These are phyloP conservation scores for Limosa lapponica DNA, from an alignment of 2,797 vertebrate species.

Conservation along the genomic window DNA sequence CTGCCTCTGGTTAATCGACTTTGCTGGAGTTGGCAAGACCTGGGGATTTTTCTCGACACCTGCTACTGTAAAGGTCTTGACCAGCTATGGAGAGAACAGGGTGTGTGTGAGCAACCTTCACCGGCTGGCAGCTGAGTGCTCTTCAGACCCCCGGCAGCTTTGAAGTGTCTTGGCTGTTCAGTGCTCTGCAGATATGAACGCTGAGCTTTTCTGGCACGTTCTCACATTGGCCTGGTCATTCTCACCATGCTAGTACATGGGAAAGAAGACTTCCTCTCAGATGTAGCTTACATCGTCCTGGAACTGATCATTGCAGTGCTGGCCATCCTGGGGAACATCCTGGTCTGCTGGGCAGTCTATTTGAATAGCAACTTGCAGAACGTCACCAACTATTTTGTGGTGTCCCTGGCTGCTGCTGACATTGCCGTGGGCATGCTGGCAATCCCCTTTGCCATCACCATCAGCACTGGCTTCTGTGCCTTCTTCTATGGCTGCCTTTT, in stretches of 20 bases:
- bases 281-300: slow-evolving; percentile 86
- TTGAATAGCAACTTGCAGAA: slow-evolving; percentile 95
- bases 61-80: not conserved
- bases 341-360: slow-evolving; percentile 96
- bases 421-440: slow-evolving; percentile 94
- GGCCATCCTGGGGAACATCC: slow-evolving; percentile 92
- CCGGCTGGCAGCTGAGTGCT: not conserved
- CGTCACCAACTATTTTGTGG: slow-evolving; percentile 97
- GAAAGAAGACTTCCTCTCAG: slow-evolving; percentile 46
- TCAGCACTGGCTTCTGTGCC: slow-evolving; percentile 95
- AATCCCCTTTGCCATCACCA: slow-evolving; percentile 92
- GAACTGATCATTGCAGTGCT: slow-evolving; percentile 91
- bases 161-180: slow-evolving; percentile 8
- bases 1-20: not conserved
- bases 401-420: slow-evolving; percentile 93
- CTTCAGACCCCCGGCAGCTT: slow-evolving; percentile 5
- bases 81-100: not conserved
- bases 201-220: slow-evolving; percentile 77
- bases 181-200: slow-evolving; percentile 88
- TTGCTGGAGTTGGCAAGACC: not conserved
- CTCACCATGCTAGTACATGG: slow-evolving; percentile 83
- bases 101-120: not conserved
- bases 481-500: slow-evolving; percentile 95
- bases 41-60: not conserved
- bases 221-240: slow-evolving; percentile 31